These are phyloP conservation scores for Symphodus melops DNA, from an alignment of 2,113 vertebrate species.

Conservation along the genomic window DNA sequence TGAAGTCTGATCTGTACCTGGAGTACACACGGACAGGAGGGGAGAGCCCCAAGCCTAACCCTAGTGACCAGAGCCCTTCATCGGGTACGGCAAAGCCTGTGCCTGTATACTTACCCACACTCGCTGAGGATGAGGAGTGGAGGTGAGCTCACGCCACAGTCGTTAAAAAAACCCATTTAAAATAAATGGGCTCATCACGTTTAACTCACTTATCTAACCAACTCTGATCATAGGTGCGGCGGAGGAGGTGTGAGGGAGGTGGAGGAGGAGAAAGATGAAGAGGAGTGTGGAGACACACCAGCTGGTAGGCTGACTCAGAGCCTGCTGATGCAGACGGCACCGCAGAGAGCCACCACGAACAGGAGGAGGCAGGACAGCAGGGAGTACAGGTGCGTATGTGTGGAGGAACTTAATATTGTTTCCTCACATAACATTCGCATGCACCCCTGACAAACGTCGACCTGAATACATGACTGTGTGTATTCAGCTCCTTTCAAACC, in stretches of 20 bases:
- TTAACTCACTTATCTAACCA: neutral
- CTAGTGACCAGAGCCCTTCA: slow-evolving; percentile 89
- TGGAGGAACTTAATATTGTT: too few species aligned
- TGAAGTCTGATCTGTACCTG: slow-evolving; percentile 96
- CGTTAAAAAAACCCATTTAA: too few species aligned
- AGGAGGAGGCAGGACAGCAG: slow-evolving; percentile 87
- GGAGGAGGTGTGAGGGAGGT: slow-evolving; percentile 52
- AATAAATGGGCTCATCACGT: too few species aligned
- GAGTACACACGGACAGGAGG: slow-evolving; percentile 92
- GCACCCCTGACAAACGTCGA: too few species aligned
- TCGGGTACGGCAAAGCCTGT: slow-evolving; percentile 89
- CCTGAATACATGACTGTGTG: too few species aligned
- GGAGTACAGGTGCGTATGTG: slow-evolving; percentile 88
- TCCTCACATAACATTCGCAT: too few species aligned
- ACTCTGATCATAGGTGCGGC: slow-evolving; percentile 59
- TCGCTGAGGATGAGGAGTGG: slow-evolving; percentile 96
- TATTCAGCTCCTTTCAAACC: too few species aligned
- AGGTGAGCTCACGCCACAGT: slow-evolving; percentile 81
- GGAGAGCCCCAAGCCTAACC: slow-evolving; percentile 92
- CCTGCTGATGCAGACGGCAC: slow-evolving; percentile 89
- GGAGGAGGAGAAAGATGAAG: slow-evolving; percentile 62
- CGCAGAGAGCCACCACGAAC: slow-evolving; percentile 80
- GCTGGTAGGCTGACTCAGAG: slow-evolving; percentile 88
- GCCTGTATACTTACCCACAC: slow-evolving; percentile 90
- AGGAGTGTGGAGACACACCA: slow-evolving; percentile 80